A percentile compares a stretch with the other conserved stretches of the same genome.
Evolutionary conservation across 2,113 vertebrate genomes (phyloP).

Genomic region (Potamarius usumacintae): DNA sequence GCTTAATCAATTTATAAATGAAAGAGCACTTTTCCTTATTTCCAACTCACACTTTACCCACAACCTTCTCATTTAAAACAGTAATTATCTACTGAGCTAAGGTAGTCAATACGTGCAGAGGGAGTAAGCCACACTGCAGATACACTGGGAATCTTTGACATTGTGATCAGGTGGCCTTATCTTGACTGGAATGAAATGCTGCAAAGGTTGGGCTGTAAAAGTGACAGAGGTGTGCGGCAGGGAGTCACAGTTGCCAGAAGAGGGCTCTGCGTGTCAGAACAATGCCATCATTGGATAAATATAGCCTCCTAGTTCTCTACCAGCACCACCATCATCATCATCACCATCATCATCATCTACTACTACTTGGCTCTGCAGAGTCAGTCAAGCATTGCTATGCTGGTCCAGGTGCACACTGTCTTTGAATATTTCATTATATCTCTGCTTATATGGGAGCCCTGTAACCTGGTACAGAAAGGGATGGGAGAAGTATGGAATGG

Average conservation of each 20-base stretch:
- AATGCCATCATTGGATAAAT: constrained; percentile 47
- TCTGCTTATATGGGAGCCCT: constrained; percentile 69
- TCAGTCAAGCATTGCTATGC: constrained; percentile 66
- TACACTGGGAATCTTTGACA: constrained; percentile 42
- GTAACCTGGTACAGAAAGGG: constrained; percentile 69
- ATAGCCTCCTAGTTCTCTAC: constrained; percentile 31
- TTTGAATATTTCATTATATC: constrained; percentile 78
- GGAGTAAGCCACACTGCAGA: constrained; percentile 40
- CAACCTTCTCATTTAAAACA: constrained; percentile 39
- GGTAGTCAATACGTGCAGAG: constrained; percentile 30
- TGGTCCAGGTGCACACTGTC: constrained; percentile 65
- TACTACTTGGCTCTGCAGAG: constrained; percentile 27
- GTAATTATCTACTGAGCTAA: constrained; percentile 34
- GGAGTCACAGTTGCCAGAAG: constrained; percentile 66
- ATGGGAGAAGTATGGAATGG: constrained; percentile 66
- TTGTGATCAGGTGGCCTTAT: constrained; percentile 61
- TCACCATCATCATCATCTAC: constrained; percentile 38
- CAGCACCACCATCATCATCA: constrained; percentile 23
- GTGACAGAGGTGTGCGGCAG: constrained; percentile 49
- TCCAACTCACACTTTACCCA: constrained; percentile 16
- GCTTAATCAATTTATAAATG: not conserved
- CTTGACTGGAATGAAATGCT: constrained; percentile 50
- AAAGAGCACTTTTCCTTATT: constrained; percentile 27
- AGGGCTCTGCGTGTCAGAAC: constrained; percentile 73
- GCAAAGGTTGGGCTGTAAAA: constrained; percentile 42